A percentile compares a stretch with the other conserved stretches of the same genome.
Evolutionary conservation across 2,888 invertebrate genomes (phyloP).

Genomic region (Lamellibrachia columna): DNA sequence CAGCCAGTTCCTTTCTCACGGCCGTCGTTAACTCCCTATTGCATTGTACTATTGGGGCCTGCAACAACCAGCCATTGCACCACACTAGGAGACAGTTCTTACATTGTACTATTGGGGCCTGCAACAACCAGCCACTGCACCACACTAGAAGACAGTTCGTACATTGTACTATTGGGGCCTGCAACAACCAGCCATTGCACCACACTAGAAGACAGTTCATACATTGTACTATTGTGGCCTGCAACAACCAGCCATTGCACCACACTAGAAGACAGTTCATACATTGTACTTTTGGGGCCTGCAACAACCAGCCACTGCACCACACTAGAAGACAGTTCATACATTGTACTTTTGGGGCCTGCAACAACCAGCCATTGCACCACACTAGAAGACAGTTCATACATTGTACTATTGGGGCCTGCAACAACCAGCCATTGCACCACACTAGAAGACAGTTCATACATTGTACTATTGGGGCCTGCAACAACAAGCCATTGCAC

Average conservation of each 20-base stretch:
- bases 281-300: conserved; percentile 47
- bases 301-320: neutral
- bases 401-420: conserved; percentile 47
- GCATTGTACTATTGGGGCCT: conserved; percentile 47
- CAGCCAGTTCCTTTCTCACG: conserved; percentile 89
- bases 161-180: conserved; percentile 47
- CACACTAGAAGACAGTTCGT: conserved; percentile 36
- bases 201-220: conserved; percentile 36
- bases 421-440: neutral
- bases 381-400: conserved; percentile 30
- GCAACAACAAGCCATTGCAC: neutral
- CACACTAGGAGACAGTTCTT: conserved; percentile 36
- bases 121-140: neutral
- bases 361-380: neutral
- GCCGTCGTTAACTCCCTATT: conserved; percentile 81
- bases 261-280: conserved; percentile 29
- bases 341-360: conserved; percentile 47
- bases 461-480: conserved; percentile 47
- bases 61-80: neutral
- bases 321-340: conserved; percentile 29
- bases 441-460: conserved; percentile 36
- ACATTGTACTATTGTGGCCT: conserved; percentile 47
- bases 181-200: neutral
- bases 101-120: conserved; percentile 47
- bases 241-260: neutral